These are phyloP conservation scores for Rosalia funebris DNA, from an alignment of 2,888 invertebrate genomes.

Conservation along the genomic window DNA sequence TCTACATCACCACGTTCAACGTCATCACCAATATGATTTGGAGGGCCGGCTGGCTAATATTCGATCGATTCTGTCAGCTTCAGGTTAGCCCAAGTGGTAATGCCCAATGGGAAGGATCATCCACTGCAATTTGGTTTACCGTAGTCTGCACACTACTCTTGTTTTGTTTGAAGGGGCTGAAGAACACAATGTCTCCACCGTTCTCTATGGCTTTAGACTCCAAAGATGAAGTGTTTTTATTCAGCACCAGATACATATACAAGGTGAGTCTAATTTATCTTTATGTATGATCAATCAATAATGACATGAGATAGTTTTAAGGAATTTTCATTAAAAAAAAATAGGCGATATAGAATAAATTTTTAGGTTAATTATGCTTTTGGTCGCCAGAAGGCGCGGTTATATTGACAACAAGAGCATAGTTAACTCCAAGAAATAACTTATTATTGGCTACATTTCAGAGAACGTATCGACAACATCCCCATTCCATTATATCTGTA, in stretches of 20 bases:
- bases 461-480: too few species aligned
- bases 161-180: conserved; percentile 62
- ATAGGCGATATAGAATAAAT: too few species aligned
- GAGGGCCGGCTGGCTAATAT: conserved; percentile 67
- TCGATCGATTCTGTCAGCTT: conserved; percentile 45
- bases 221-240: conserved; percentile 69
- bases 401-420: too few species aligned
- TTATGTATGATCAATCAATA: neutral
- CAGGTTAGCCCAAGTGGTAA: neutral
- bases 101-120: conserved; percentile 16
- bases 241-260: conserved; percentile 68
- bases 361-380: too few species aligned
- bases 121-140: conserved; percentile 29
- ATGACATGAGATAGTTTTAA: neutral
- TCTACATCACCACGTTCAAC: conserved; percentile 66
- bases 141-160: conserved; percentile 31
- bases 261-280: conserved; percentile 59
- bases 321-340: too few species aligned
- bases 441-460: too few species aligned
- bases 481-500: too few species aligned
- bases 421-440: too few species aligned
- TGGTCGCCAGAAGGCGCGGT: too few species aligned
- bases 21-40: conserved; percentile 67
- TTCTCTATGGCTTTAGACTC: conserved; percentile 70
- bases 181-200: conserved; percentile 70